Evolutionary conservation across 2,113 vertebrate species (phyloP).

Genomic region (Synodontis membranacea): DNA sequence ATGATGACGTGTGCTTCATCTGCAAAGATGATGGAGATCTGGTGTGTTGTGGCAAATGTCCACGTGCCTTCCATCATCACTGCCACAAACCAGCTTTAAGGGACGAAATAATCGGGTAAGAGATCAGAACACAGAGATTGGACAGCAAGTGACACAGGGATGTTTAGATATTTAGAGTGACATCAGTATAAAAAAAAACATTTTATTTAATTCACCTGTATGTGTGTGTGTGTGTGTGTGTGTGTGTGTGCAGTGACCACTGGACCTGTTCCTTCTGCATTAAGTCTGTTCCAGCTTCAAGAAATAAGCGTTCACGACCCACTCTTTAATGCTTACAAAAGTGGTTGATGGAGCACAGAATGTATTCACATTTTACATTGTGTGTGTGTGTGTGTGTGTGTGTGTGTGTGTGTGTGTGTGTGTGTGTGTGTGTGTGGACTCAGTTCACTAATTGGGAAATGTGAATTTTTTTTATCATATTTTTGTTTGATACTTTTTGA

Average conservation of each 20-base stretch:
- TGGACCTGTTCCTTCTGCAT: conserved; percentile 24
- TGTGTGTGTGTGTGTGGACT: not conserved
- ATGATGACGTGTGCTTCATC: conserved; percentile 69
- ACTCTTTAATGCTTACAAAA: not conserved
- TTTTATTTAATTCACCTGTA: not conserved
- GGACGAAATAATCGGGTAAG: conserved; percentile 19
- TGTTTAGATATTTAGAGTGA: not conserved
- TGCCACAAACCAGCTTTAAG: conserved; percentile 68
- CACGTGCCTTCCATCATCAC: conserved; percentile 68
- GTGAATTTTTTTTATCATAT: not conserved
- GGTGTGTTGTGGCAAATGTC: conserved; percentile 68
- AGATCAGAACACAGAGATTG: not conserved
- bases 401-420: not conserved
- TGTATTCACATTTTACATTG: too few species aligned
- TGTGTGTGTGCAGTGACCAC: not conserved
- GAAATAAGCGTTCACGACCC: not conserved
- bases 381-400: too few species aligned
- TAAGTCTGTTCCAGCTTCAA: not conserved
- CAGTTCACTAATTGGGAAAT: not conserved
- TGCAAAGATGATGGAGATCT: conserved; percentile 56
- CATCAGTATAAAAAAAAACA: not conserved
- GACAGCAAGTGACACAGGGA: not conserved
- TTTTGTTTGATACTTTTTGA: not conserved
- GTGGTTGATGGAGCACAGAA: too few species aligned
- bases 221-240: conserved; percentile 27